Percentiles rank a stretch among this genome's conserved stretches.
phyloP scores from a whole-genome alignment of 2,113 vertebrate genomes.

The Poeciliopsis occidentalis region DNA sequence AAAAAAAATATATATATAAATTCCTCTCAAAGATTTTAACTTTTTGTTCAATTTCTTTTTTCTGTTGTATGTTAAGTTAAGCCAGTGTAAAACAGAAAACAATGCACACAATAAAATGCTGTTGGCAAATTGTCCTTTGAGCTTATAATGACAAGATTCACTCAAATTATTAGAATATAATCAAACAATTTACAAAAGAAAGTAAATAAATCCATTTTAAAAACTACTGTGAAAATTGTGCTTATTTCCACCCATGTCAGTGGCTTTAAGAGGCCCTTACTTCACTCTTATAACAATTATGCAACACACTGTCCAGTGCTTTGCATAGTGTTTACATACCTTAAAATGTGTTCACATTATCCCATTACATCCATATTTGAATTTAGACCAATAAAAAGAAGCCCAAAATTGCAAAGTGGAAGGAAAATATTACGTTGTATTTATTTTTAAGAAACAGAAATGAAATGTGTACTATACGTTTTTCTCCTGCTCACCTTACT shows the following conservation, averaged over 20 bases:
- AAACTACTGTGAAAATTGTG: constrained; percentile 3
- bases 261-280: constrained; percentile 9
- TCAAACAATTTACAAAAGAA: not conserved
- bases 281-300: not conserved
- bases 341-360: not conserved
- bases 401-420: not conserved
- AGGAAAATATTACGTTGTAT: not conserved
- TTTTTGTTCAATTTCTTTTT: not conserved
- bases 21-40: constrained; percentile 5
- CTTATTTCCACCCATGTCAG: not conserved
- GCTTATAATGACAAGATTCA: not conserved
- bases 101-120: not conserved
- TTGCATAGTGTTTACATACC: not conserved
- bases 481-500: too few relatives aligned
- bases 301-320: not conserved
- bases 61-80: not conserved
- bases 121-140: not conserved
- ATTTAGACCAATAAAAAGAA: not conserved
- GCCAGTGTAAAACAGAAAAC: not conserved
- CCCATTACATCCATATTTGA: not conserved
- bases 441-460: too few relatives aligned
- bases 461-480: too few relatives aligned
- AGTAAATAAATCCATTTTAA: not conserved
- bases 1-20: not conserved
- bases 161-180: not conserved